Evolutionary conservation across 1,140 invertebrate genomes (phyloP), one percentile per base, ranked within the genome.

Genomic region (Phthorimaea operculella): DNA sequence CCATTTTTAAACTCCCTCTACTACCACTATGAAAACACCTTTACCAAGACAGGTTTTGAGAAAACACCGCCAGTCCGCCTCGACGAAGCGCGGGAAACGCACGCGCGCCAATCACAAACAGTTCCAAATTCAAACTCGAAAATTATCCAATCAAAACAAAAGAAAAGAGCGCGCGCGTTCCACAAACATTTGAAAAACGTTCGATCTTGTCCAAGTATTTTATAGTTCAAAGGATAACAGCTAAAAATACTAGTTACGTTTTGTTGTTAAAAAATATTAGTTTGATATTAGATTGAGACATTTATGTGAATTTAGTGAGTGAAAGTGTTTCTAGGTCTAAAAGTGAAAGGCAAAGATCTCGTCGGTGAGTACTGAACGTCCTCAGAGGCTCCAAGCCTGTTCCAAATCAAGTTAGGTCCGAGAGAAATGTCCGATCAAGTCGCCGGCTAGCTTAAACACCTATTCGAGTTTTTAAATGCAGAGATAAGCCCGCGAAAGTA

Each of bases 261-360:
- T 9, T 12, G 10, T 39, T 10, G 10, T 39, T 2, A 39, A 39
- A 39, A 39, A 5, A 39, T 5, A 5, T 5, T 12, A 39, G 36
- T 39, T 28, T 28, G 36, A 39, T 39, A 12, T 39, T 39, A 39
- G 10, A 39, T 47, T 47, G n/a, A 47, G 44, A 47, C 44, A 47
- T 47, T 47, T 47, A 47, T 47, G 9, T 47, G 44, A 61, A 64
- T 72, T 64, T 62, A 62, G 66, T 51, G 51, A 74, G 74, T 74
- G 74, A 77, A 77, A 77, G 74, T 77, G 69, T 62, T 74, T 62
- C 72, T 73, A 64, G 67, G 15, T 71, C 59, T 69, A 74, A 72
- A 75, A 77, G 74, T 77, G 74, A 77, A 77, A 77, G 74, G 72
- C 58, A 64, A 28, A 28, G 47, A 42, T 45, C 18, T 61, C 52